These are phyloP conservation scores for Condylostylus longicornis DNA, from an alignment of 1,140 invertebrate genomes.

Conservation along the genomic window DNA sequence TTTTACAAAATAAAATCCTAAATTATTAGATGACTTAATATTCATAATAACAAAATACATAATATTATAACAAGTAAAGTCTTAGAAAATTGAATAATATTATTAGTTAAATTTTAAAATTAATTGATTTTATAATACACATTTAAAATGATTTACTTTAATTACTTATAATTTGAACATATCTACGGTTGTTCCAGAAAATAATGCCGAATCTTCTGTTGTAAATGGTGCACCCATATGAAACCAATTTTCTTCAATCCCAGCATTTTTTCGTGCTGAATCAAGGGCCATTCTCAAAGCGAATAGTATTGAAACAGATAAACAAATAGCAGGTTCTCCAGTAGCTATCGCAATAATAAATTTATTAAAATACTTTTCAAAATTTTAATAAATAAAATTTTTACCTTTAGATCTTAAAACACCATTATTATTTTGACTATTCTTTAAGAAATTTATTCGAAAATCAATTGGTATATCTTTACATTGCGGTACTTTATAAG, in stretches of 20 bases:
- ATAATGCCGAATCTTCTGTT: too few relatives aligned
- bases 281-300: constrained; percentile 57
- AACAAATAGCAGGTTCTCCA: constrained; percentile 62
- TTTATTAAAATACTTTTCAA: neutral
- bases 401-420: constrained; percentile 61
- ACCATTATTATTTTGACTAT: constrained; percentile 47
- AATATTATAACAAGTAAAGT: too few relatives aligned
- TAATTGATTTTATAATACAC: too few relatives aligned
- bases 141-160: too few relatives aligned
- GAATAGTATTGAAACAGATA: constrained; percentile 45
- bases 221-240: constrained; percentile 29
- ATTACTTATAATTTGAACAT: too few relatives aligned
- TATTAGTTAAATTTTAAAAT: too few relatives aligned
- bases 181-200: too few relatives aligned
- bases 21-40: too few relatives aligned
- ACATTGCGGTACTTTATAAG: constrained; percentile 56
- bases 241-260: constrained; percentile 29
- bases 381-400: constrained; percentile 3
- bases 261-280: constrained; percentile 43
- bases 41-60: too few relatives aligned
- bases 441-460: constrained; percentile 48
- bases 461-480: constrained; percentile 68
- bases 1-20: too few relatives aligned
- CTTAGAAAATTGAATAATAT: too few relatives aligned
- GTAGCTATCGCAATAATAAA: constrained; percentile 37